Percentiles rank a stretch among this genome's conserved stretches.
Conservation (phyloP, 2,888 invertebrate species). For the Drosophila kuntzei region DNA sequence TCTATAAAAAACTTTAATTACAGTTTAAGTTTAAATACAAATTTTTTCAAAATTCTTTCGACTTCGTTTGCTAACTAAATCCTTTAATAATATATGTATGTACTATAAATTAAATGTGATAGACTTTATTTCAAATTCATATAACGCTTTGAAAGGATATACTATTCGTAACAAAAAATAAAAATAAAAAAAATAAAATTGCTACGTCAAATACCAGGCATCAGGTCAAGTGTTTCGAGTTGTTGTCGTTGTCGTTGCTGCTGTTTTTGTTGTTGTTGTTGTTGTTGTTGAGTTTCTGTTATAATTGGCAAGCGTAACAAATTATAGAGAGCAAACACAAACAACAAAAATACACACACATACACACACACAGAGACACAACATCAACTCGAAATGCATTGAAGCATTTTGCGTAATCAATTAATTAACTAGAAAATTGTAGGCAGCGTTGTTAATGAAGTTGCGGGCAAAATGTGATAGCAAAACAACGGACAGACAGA, state of each 20-base stretch:
- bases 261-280: constrained; percentile 40
- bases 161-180: not conserved
- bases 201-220: constrained; percentile 29
- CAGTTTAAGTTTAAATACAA: too few species aligned
- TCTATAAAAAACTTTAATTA: too few species aligned
- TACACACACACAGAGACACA: constrained; percentile 14
- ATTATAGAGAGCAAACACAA: constrained; percentile 44
- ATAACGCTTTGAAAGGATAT: not conserved
- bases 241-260: constrained; percentile 32
- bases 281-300: constrained; percentile 34
- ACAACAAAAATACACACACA: constrained; percentile 2
- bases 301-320: constrained; percentile 72
- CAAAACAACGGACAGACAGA: constrained; percentile 32
- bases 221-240: constrained; percentile 40
- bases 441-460: constrained; percentile 65
- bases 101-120: not conserved
- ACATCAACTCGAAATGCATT: constrained; percentile 53
- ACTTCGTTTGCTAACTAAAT: too few species aligned
- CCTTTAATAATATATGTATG: too few species aligned
- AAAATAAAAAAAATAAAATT: constrained; percentile 16
- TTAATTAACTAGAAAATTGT: constrained; percentile 72
- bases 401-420: constrained; percentile 72
- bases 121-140: not conserved
- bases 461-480: constrained; percentile 57
- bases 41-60: too few species aligned